Conservation (phyloP, 2,797 vertebrate genomes). For the Lutjanus argentimaculatus region DNA sequence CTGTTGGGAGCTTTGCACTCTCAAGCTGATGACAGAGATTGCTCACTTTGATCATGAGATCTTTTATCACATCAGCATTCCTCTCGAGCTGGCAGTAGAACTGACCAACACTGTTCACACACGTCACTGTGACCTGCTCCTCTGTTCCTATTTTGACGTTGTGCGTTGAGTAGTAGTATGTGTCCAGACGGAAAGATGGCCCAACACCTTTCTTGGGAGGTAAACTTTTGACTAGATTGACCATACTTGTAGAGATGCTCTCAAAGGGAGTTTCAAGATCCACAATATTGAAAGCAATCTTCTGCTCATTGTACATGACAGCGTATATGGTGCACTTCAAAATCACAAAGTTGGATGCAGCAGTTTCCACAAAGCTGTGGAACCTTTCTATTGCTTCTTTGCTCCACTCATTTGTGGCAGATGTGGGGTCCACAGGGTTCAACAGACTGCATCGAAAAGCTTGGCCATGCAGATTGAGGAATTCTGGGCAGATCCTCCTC, state of each 20-base stretch:
- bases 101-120: slow-evolving; percentile 83
- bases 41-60: slow-evolving; percentile 83
- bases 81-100: slow-evolving; percentile 94
- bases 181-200: slow-evolving; percentile 86
- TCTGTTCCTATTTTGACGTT: slow-evolving; percentile 92
- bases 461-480: slow-evolving; percentile 89
- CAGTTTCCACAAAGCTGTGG: slow-evolving; percentile 86
- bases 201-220: slow-evolving; percentile 78
- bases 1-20: slow-evolving; percentile 69
- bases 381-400: slow-evolving; percentile 85
- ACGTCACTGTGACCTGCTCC: slow-evolving; percentile 89
- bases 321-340: slow-evolving; percentile 95
- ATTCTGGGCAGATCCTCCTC: slow-evolving; percentile 83
- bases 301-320: slow-evolving; percentile 86
- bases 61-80: slow-evolving; percentile 82
- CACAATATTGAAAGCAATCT: slow-evolving; percentile 90
- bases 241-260: slow-evolving; percentile 89
- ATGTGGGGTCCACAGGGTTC: slow-evolving; percentile 88
- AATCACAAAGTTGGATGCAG: slow-evolving; percentile 74
- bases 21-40: slow-evolving; percentile 79
- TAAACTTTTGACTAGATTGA: slow-evolving; percentile 78
- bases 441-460: slow-evolving; percentile 96
- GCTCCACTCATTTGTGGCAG: slow-evolving; percentile 87
- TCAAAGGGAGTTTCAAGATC: slow-evolving; percentile 95
- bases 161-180: slow-evolving; percentile 93